These are phyloP conservation scores for Xiphophorus maculatus DNA, from an alignment of 2,113 vertebrate genomes.

Conservation along the genomic window DNA sequence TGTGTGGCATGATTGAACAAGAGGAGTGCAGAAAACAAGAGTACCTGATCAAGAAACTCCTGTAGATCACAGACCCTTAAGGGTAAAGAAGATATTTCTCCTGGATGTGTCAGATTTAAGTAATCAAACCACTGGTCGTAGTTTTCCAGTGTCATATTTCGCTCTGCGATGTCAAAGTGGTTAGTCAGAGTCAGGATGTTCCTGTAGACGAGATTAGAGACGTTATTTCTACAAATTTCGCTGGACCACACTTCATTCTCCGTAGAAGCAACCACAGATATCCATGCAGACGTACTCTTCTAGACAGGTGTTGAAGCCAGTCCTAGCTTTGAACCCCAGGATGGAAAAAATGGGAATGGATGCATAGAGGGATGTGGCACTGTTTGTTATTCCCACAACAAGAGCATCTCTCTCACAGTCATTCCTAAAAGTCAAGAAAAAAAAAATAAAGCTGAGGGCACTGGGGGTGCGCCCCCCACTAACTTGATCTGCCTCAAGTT, in stretches of 20 bases:
- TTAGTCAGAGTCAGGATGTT: slow-evolving; percentile 86
- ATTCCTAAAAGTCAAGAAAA: slow-evolving; percentile 80
- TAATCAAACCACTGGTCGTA: slow-evolving; percentile 71
- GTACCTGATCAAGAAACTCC: slow-evolving; percentile 88
- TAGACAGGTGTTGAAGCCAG: slow-evolving; percentile 77
- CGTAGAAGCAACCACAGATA: not conserved
- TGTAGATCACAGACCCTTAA: slow-evolving; percentile 82
- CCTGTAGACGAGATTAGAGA: slow-evolving; percentile 69
- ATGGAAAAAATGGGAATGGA: slow-evolving; percentile 90
- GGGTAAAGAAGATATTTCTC: slow-evolving; percentile 63
- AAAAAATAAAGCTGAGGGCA: not conserved
- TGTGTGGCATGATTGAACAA: not conserved
- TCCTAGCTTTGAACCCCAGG: slow-evolving; percentile 92
- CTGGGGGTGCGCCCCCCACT: too few species aligned
- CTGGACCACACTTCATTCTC: not conserved
- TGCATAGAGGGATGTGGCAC: slow-evolving; percentile 89
- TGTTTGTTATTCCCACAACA: slow-evolving; percentile 87
- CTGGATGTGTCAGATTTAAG: slow-evolving; percentile 74
- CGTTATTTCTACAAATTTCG: not conserved
- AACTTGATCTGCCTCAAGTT: too few species aligned
- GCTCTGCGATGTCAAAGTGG: slow-evolving; percentile 83
- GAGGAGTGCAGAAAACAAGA: not conserved
- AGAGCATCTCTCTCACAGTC: slow-evolving; percentile 90
- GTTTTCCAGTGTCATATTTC: slow-evolving; percentile 81
- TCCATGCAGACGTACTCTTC: slow-evolving; percentile 69